Evolutionary conservation across 1,140 invertebrate genomes (phyloP), one percentile per base, ranked within the genome.

Genomic region (Psix sp.): DNA sequence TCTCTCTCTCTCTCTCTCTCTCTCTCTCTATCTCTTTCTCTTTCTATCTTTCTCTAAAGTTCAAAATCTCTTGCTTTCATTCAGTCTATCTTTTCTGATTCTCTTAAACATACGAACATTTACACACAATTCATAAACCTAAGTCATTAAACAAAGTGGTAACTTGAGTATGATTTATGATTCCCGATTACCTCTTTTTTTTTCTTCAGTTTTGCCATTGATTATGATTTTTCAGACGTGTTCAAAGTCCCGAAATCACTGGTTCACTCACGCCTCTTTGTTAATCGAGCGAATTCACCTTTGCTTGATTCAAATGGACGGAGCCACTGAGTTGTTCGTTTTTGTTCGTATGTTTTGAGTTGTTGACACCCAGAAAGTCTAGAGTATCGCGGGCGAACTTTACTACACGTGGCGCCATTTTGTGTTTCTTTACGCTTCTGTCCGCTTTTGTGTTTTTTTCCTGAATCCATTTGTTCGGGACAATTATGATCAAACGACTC

Each of bases 381-480:
- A n/a, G 18, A 26, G 20, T 56, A 29, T 29, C 39, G 48, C 36
- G n/a, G 2, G 16, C 20, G 35, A 29, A 48, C 9, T 57, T 65
- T 59, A 48, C 35, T 60, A 67, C 40, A 52, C 63, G 57, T 74
- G 71, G 71, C 71, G 71, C 71, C 71, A 74, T 74, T 74, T 74
- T 74, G 60, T 73, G 71, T 74, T 74, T 74, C 72, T 74, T 74
- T 74, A 74, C 72, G 72, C 72, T 74, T 74, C 63, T 68, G 72
- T 74, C 57, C 71, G 63, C 63, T 74, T 74, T 74, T 74, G 63
- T 74, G 70, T 74, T 74, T 72, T 39, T 67, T 74, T 63, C 43
- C 56, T 26, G 38, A 60, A 57, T 65, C 35, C 45, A 20, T 62
- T 70, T 43, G 24, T 35, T 70, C 56, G 66, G 66, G 33, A 52